These are phyloP conservation scores for Cranoglanis bouderius DNA, from an alignment of 2,113 vertebrate genomes.

Conservation along the genomic window DNA sequence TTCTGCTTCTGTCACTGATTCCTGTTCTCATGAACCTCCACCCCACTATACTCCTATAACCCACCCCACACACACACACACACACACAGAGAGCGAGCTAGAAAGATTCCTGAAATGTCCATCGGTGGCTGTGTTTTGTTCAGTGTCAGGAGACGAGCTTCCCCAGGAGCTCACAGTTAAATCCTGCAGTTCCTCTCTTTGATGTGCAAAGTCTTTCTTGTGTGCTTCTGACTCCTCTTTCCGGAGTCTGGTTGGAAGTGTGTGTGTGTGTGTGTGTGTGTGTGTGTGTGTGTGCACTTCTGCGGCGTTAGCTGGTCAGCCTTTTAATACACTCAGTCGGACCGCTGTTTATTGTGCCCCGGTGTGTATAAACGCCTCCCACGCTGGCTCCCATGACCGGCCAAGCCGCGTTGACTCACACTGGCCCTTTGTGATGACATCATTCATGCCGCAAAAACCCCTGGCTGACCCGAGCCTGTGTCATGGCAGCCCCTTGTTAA, in stretches of 20 bases:
- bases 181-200: conserved; percentile 41
- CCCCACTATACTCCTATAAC: background rate
- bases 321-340: conserved; percentile 45
- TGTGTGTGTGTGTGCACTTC: conserved; percentile 3
- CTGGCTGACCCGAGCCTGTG: conserved; percentile 67
- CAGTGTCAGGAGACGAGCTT: conserved; percentile 13
- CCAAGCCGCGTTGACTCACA: conserved; percentile 63
- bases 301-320: conserved; percentile 45
- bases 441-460: conserved; percentile 66
- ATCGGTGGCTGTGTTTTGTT: conserved; percentile 28
- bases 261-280: conserved; percentile 15
- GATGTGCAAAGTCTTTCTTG: conserved; percentile 48
- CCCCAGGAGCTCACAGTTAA: conserved; percentile 30
- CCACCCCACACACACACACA: background rate
- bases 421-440: conserved; percentile 74
- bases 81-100: background rate
- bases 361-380: conserved; percentile 53
- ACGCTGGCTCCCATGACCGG: conserved; percentile 58
- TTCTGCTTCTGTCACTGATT: background rate
- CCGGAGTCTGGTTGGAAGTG: background rate
- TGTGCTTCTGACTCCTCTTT: conserved; percentile 3
- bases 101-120: background rate
- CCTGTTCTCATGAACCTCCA: background rate
- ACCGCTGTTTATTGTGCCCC: conserved; percentile 63
- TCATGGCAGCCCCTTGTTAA: conserved; percentile 71